phyloP scores from a whole-genome alignment of 92 coral and sea anemone species.

The Parazoanthus swiftii region DNA sequence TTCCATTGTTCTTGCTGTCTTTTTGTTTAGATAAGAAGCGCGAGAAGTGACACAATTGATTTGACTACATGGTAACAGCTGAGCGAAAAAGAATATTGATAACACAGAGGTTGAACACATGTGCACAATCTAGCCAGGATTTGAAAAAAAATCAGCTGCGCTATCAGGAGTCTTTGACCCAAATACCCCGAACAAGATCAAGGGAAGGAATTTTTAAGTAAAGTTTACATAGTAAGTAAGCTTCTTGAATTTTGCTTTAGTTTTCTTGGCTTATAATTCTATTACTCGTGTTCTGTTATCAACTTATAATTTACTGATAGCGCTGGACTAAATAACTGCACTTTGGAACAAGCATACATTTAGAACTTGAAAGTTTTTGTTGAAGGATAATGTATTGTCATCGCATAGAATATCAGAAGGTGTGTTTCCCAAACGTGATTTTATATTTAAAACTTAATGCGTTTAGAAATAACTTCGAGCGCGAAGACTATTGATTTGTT shows the following conservation, averaged over 20 bases:
- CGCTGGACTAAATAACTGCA: not conserved
- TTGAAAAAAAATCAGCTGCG: not conserved
- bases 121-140: not conserved
- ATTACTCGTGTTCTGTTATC: not conserved
- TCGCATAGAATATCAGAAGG: not conserved
- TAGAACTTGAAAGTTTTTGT: too few relatives aligned
- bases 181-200: not conserved
- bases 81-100: not conserved
- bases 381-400: not conserved
- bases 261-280: not conserved
- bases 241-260: not conserved
- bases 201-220: not conserved
- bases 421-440: not conserved
- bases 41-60: constrained; percentile 14
- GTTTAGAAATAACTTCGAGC: constrained; percentile 3
- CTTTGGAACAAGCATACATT: not conserved
- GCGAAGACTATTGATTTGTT: constrained; percentile 18
- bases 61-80: not conserved
- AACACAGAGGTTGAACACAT: not conserved
- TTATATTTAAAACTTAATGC: not conserved
- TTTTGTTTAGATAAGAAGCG: constrained; percentile 23
- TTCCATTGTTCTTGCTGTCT: constrained; percentile 17
- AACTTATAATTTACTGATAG: not conserved
- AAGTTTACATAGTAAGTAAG: constrained; percentile 9
- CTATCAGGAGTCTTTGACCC: not conserved